Evolutionary conservation across 2,113 vertebrate genomes (phyloP), one percentile per base, ranked within the genome.

Genomic region (Crotalus horridus): DNA sequence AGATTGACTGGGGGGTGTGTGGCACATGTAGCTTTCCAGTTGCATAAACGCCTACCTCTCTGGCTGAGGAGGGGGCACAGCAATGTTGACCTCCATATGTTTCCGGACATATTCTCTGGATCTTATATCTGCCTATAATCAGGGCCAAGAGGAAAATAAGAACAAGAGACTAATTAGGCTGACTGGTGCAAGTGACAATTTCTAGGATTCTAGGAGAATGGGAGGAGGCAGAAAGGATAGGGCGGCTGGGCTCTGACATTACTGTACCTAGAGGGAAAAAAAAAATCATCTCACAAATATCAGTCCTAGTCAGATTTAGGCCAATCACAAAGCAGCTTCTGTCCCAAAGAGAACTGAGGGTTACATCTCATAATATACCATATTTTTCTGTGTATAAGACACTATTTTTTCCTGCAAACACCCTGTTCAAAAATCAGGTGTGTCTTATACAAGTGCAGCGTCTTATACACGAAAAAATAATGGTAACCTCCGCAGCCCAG

Each of bases 81-180:
- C 88, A 33, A 69, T 53, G 55, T 24, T 9, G 46, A 87, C 91
- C 61, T 94, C 93, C 95, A 93, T 97, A 96, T 95, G 97, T 95
- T 93, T 96, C 88, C 98, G 98, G 61, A 99, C 97, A 92, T 98
- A 98, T 94, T 99, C 98, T 94, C 98, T 97, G 93, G 99, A 99
- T 94, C 98, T 97, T 58, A 98, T 98, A 96, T 99, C 99, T 0
- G 99, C 99, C 99, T 99, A 97, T 6, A 96, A 95, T 0, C 9
- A 20, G 46, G 87, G 46, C 87, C 92, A 23, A 53, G 43, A 46
- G 92, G 0, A 21, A 91, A 0, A 81, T 46, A 33, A 29, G 4
- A 11, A 24, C 9, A 92, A 29, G 0, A 8, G 10, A 11, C 23
- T 29, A 43, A 29, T 64, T 24, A 87, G 20, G 2, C 53, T 48